These are phyloP conservation scores for Phyto melanocephala DNA, from an alignment of 2,888 invertebrate species.

Conservation along the genomic window DNA sequence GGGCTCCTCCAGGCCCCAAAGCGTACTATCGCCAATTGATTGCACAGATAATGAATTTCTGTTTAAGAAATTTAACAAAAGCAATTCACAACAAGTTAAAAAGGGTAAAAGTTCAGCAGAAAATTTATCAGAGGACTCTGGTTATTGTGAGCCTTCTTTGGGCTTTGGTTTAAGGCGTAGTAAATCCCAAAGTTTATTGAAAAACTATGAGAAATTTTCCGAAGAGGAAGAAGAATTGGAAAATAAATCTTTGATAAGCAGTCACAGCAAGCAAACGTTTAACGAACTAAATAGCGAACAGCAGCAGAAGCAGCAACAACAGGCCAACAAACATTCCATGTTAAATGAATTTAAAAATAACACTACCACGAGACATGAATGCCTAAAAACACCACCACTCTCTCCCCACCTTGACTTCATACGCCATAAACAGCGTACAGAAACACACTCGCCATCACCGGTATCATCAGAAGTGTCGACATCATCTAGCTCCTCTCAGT, in stretches of 20 bases:
- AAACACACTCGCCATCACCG: slow-evolving; percentile 72
- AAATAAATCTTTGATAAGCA: slow-evolving; percentile 47
- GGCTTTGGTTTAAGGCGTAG: slow-evolving; percentile 69
- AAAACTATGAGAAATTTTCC: slow-evolving; percentile 78
- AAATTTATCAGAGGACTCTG: slow-evolving; percentile 89
- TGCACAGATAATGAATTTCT: slow-evolving; percentile 40
- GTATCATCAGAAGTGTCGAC: slow-evolving; percentile 71
- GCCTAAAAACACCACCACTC: slow-evolving; percentile 31
- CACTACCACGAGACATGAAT: slow-evolving; percentile 29
- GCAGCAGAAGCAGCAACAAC: slow-evolving; percentile 19
- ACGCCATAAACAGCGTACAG: slow-evolving; percentile 65
- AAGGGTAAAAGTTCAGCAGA: slow-evolving; percentile 83
- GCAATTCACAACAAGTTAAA: slow-evolving; percentile 63
- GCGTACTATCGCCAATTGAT: slow-evolving; percentile 30
- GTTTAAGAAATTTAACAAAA: slow-evolving; percentile 56
- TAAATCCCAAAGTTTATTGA: slow-evolving; percentile 79
- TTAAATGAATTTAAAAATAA: slow-evolving; percentile 64
- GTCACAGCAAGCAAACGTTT: slow-evolving; percentile 8
- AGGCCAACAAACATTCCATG: slow-evolving; percentile 70
- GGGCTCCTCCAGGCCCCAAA: slow-evolving; percentile 66
- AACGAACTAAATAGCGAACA: slow-evolving; percentile 40
- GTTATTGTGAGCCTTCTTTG: slow-evolving; percentile 82
- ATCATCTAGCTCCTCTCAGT: slow-evolving; percentile 65
- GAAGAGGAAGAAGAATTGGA: slow-evolving; percentile 76
- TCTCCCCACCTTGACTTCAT: slow-evolving; percentile 48